Evolutionary conservation across 2,888 invertebrate species (phyloP).

Genomic region (Antheraea yamamai): DNA sequence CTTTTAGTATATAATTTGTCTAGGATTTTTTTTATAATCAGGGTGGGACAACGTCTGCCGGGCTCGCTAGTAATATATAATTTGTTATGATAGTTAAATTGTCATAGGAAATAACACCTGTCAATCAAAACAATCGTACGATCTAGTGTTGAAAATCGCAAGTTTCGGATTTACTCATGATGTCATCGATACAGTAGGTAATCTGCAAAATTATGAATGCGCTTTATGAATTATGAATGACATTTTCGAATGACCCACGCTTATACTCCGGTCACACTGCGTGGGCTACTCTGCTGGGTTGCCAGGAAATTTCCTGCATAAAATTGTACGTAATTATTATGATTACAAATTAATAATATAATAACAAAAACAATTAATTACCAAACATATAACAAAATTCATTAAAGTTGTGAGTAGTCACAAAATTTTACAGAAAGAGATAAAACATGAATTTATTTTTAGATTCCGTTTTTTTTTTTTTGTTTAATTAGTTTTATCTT

Average conservation of each 20-base stretch:
- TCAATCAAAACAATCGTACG: background rate
- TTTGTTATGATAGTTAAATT: background rate
- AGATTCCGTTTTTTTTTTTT: background rate
- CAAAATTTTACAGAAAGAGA: too few species aligned
- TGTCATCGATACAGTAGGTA: conserved; percentile 20
- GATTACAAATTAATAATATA: too few species aligned
- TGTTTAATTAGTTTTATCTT: background rate
- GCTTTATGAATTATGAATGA: conserved; percentile 24
- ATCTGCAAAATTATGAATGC: conserved; percentile 27
- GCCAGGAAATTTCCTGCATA: background rate
- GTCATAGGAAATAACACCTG: background rate
- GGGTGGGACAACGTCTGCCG: too few species aligned
- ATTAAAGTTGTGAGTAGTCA: background rate
- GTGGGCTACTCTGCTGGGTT: conserved; percentile 18
- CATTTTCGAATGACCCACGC: conserved; percentile 29
- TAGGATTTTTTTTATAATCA: too few species aligned
- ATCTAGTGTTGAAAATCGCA: background rate
- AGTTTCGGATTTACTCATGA: background rate
- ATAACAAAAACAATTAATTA: background rate
- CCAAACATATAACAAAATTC: background rate
- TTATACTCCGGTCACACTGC: conserved; percentile 25
- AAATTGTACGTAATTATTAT: background rate
- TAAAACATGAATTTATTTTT: background rate
- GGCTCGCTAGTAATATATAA: too few species aligned
- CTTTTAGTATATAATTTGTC: too few species aligned